Conservation (phyloP, 2,797 vertebrate genomes). For the Nannoperca australis region DNA sequence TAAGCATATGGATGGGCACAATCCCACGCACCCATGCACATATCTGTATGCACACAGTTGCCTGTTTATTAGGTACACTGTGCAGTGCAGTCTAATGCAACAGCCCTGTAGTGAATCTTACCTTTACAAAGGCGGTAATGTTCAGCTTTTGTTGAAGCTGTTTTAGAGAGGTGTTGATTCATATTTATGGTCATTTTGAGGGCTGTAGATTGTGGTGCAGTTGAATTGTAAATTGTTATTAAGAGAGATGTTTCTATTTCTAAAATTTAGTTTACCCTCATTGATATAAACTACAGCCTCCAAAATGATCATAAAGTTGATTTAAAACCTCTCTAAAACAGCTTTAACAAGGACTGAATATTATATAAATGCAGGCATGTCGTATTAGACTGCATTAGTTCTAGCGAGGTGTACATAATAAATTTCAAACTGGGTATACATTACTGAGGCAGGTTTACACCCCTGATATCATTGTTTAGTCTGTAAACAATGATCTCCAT, state of each 20-base stretch:
- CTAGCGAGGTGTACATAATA: background rate
- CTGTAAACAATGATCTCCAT: conserved; percentile 58
- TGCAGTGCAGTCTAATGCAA: background rate
- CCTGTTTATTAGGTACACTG: conserved; percentile 3
- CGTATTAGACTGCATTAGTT: conserved; percentile 21
- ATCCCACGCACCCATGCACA: background rate
- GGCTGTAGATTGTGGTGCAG: background rate
- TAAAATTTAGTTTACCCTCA: background rate
- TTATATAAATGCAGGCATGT: background rate
- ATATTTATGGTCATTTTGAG: conserved; percentile 17
- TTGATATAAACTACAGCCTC: background rate
- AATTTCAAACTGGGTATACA: conserved; percentile 12
- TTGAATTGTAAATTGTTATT: background rate
- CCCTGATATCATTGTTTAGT: conserved; percentile 22
- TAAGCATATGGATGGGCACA: background rate
- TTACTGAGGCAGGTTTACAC: conserved; percentile 17
- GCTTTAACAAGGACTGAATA: background rate
- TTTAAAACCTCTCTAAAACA: background rate
- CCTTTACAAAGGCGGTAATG: background rate
- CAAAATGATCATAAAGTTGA: conserved; percentile 13
- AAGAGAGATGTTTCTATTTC: background rate
- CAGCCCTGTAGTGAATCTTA: background rate
- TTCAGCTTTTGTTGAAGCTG: background rate
- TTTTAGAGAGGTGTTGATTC: conserved; percentile 23
- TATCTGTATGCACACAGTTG: background rate